phyloP scores from a whole-genome alignment of 2,888 invertebrate species.

The Brachypalpus laphriformis region DNA sequence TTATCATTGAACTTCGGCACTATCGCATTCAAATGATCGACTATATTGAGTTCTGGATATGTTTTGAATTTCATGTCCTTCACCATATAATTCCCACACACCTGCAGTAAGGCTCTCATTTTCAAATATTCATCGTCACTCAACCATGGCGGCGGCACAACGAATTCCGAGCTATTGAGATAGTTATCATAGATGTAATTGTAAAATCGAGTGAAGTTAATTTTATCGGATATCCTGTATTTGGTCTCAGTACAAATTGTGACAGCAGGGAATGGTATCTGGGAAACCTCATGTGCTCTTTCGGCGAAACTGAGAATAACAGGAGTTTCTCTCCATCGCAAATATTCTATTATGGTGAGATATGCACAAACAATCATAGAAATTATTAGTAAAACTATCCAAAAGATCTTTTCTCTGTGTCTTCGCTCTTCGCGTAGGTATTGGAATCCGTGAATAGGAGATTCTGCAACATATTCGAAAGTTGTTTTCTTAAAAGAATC shows the following conservation, averaged over 20 bases:
- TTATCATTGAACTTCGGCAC: background rate
- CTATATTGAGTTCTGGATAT: background rate
- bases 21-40: background rate
- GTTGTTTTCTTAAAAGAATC: background rate
- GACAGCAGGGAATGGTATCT: slow-evolving; percentile 10
- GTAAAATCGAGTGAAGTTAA: slow-evolving; percentile 24
- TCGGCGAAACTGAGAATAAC: background rate
- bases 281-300: background rate
- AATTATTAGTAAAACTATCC: background rate
- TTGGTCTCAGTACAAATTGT: slow-evolving; percentile 10
- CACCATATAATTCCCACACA: slow-evolving; percentile 11
- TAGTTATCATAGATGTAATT: background rate
- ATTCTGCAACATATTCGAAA: background rate
- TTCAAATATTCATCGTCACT: slow-evolving; percentile 14
- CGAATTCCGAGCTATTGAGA: background rate
- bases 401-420: background rate
- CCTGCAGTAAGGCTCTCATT: slow-evolving; percentile 42
- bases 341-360: background rate
- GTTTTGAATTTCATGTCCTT: slow-evolving; percentile 1
- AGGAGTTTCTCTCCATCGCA: background rate
- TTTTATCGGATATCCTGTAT: background rate
- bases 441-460: background rate
- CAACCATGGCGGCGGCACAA: background rate
- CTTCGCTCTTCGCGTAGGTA: background rate
- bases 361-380: background rate